Base-by-base conservation (phyloP, 1,140 invertebrate species). In the Fopius arisanus region DNA sequence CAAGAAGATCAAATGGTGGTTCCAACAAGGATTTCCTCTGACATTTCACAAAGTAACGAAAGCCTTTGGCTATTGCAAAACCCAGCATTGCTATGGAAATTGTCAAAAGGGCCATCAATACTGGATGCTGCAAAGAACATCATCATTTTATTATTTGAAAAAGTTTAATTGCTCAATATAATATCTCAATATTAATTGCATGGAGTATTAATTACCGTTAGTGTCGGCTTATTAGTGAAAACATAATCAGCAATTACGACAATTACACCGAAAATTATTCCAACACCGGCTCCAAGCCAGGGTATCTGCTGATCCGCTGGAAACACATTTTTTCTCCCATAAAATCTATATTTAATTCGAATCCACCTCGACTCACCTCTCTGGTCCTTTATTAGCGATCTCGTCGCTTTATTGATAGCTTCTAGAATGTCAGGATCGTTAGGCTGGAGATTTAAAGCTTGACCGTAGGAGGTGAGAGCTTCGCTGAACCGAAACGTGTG, bases 251-350 rank as follows among this genome's bases (percentile, higher is more conserved):
- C 89, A 70, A 94, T 89, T 63, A 94, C 92, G 67, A 95, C 89
- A 54, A 89, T 83, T 69, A 94, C 91, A 63, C 94, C 94, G 37
- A 94, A 80, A 70, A 94, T 90, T 43, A 94, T 90, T 54, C 94
- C 94, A 77, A 94, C 84, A 23, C 91, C 93, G 77, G 92, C 91
- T 75, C 93, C 93, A 19, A 94, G 84, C 93, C 93, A 94, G 9
- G 94, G 93, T 73, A 93, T 89, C 82, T 93, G 92, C 78, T 92
- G 90, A 84, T 93, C 92, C 70, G 88, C 92, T 93, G 75, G 90
- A 91, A 76, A 79, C 74, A 62, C 41, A 23, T 75, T 71, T 75
- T 21, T 16, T 33, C 28, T 37, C 33, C 10, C 28, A 16, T 28
- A 19, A 29, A 73, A 37, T 28, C 54, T 33, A 14, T 48, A n/a